Evolutionary conservation across 2,888 invertebrate genomes (phyloP).

Genomic region (Penaeus monodon): DNA sequence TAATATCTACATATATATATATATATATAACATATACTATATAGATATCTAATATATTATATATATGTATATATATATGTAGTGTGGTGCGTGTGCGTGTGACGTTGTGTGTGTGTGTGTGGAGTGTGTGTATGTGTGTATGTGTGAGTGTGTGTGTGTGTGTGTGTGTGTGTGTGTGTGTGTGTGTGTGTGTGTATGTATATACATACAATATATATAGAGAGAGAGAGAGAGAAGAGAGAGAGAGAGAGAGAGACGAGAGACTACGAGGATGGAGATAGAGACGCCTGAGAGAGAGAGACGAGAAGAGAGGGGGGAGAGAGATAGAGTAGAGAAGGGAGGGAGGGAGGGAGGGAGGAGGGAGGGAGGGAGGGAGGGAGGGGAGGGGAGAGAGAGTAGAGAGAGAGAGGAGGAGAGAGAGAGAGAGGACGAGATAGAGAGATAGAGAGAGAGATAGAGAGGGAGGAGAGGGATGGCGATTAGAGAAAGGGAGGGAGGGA

Average conservation of each 20-base stretch:
- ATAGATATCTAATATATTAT: slow-evolving; percentile 9
- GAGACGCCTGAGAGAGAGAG: no score
- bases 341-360: no score
- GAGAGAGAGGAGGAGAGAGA: no score
- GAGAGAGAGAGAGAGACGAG: no score
- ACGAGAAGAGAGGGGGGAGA: no score
- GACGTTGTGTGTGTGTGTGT: no score
- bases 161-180: background rate
- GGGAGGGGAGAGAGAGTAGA: background rate
- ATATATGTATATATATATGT: slow-evolving; percentile 5
- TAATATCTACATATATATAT: slow-evolving; percentile 8
- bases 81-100: no score
- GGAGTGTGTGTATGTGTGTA: slow-evolving; percentile 11
- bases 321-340: no score
- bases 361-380: background rate
- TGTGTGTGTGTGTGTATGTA: slow-evolving; percentile 3
- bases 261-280: no score
- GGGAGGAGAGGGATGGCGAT: background rate
- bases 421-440: background rate
- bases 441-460: background rate
- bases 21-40: slow-evolving; percentile 18
- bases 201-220: background rate
- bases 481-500: background rate
- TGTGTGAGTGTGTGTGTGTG: slow-evolving; percentile 14
- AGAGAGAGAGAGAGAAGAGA: no score